phyloP scores from a whole-genome alignment of 92 coral and sea anemone species.

The Epizoanthus illoricatus region DNA sequence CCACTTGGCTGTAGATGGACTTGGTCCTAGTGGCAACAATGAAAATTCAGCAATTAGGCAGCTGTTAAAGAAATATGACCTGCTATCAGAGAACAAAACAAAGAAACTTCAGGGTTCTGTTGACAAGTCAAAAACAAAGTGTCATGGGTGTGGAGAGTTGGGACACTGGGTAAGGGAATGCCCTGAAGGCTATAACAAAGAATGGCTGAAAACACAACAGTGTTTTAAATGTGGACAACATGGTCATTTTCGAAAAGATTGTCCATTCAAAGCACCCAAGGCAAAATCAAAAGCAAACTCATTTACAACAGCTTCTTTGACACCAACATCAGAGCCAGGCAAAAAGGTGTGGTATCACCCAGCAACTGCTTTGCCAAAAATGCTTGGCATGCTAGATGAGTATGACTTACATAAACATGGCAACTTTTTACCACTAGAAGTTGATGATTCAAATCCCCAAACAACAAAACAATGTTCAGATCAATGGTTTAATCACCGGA shows the following conservation, averaged over 20 bases:
- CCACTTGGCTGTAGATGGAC: constrained; percentile 47
- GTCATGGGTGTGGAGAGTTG: not conserved
- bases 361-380: not conserved
- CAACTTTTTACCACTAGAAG: constrained; percentile 11
- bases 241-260: constrained; percentile 32
- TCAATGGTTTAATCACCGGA: constrained; percentile 16
- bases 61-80: constrained; percentile 39
- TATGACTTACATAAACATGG: not conserved
- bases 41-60: constrained; percentile 44
- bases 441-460: not conserved
- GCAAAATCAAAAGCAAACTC: not conserved
- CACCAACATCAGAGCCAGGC: not conserved
- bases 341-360: not conserved
- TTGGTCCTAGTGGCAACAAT: constrained; percentile 37
- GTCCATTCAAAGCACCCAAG: not conserved
- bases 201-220: constrained; percentile 37
- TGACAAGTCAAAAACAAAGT: not conserved
- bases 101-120: no score
- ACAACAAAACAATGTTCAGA: constrained; percentile 12
- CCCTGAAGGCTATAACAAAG: constrained; percentile 20
- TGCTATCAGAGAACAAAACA: no score
- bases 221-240: constrained; percentile 44
- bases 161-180: not conserved
- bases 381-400: not conserved
- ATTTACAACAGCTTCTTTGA: not conserved